A percentile compares a stretch with the other conserved stretches of the same genome.
Conservation (phyloP, 1,140 invertebrate genomes). For the Papilio machaon region DNA sequence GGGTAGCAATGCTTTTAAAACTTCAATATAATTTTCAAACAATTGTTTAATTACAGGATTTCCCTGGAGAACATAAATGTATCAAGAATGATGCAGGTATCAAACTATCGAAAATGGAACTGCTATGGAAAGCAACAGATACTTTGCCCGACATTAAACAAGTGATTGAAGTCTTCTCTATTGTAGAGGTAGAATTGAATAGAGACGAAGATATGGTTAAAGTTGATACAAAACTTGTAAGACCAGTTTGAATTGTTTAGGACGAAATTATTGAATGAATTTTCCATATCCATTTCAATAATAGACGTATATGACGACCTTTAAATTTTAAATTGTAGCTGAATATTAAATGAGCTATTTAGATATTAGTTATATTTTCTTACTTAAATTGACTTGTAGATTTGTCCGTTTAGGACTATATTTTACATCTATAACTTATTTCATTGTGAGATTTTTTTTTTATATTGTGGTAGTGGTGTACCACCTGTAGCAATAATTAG, state of each 20-base stretch:
- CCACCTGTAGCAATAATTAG: neutral
- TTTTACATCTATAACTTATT: slow-evolving; percentile 15
- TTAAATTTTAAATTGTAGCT: slow-evolving; percentile 15
- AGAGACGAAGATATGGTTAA: slow-evolving; percentile 73
- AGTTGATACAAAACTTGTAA: slow-evolving; percentile 72
- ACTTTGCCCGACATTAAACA: slow-evolving; percentile 56
- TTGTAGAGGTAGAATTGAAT: slow-evolving; percentile 68
- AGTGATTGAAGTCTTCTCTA: slow-evolving; percentile 71
- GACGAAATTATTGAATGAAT: slow-evolving; percentile 16
- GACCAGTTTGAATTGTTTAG: slow-evolving; percentile 46
- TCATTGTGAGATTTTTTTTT: neutral
- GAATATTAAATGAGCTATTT: slow-evolving; percentile 3
- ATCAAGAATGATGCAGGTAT: slow-evolving; percentile 66
- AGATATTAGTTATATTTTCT: slow-evolving; percentile 18
- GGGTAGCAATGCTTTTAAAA: no score
- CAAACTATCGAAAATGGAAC: slow-evolving; percentile 72
- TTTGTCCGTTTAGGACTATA: slow-evolving; percentile 10
- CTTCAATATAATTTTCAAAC: neutral
- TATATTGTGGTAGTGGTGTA: neutral
- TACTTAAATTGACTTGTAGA: slow-evolving; percentile 19
- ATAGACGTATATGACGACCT: slow-evolving; percentile 16
- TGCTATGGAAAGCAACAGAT: slow-evolving; percentile 61
- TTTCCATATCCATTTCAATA: slow-evolving; percentile 20
- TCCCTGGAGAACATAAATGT: slow-evolving; percentile 68
- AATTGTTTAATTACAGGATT: slow-evolving; percentile 62